Base-by-base conservation (phyloP, 1,140 invertebrate species). In the Lasioglossum albipes region DNA sequence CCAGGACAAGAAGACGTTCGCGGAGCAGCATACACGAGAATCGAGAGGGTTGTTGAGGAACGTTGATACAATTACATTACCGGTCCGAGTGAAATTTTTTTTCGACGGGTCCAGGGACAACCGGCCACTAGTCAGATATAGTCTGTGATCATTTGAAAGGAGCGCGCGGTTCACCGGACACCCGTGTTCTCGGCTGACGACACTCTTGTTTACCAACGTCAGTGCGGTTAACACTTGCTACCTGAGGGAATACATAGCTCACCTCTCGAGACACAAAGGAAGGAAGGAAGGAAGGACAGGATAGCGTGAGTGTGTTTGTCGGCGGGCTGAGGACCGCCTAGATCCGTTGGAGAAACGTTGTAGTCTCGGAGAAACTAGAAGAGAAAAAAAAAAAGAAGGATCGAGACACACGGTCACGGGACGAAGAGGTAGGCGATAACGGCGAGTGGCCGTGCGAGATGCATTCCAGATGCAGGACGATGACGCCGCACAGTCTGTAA, bases 401-500 rank as follows among this genome's bases (percentile, higher is more conserved):
- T 5, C 27, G 18, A 22, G 18, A 62, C 64, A n/a, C n/a, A 7
- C 22, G 9, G 18, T 18, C 36, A 10, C 45, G 45, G 20, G n/a
- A 49, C 22, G 66, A 72, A 27, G 52, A 72, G 45, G 79, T 81
- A 73, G 75, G 65, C 27, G 75, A 72, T 72, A 81, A 67, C 81
- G 62, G 73, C 54, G 72, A 59, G 76, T 62, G 73, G 66, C 36
- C 59, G 77, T 64, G 76, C 77, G 85, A 79, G 79, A 88, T 88
- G 88, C 72, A 83, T 82, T 87, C 79, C 85, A 81, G 87, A 88
- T 87, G 88, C 45, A 49, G 45, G 83, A 88, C 84, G 81, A 89
- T 87, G 86, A 88, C 83, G 87, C 77, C 84, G 84, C 82, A 84
- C 81, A 57, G 84, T 80, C 78, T 84, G 73, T 88, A 88, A 85